phyloP scores from a whole-genome alignment of 1,140 invertebrate genomes.

The Idris sp. region DNA sequence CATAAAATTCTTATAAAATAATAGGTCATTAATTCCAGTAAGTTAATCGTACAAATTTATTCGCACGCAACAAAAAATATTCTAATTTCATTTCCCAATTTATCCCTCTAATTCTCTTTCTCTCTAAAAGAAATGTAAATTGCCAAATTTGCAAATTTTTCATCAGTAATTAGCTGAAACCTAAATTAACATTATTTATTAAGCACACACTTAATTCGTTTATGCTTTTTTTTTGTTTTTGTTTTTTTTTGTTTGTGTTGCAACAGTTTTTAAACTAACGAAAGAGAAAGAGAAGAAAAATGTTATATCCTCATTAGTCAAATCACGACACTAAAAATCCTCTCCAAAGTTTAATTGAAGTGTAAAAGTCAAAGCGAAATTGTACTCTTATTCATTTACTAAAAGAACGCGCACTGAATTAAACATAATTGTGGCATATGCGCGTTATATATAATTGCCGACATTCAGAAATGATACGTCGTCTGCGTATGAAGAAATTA shows the following conservation, averaged over 20 bases:
- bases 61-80: too few species aligned
- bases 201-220: neutral
- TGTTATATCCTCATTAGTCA: constrained; percentile 23
- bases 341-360: constrained; percentile 27
- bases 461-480: constrained; percentile 43
- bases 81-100: too few species aligned
- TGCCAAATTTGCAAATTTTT: too few species aligned
- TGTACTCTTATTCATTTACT: too few species aligned
- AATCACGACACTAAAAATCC: constrained; percentile 28
- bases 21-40: too few species aligned
- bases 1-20: too few species aligned
- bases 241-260: too few species aligned
- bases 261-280: neutral
- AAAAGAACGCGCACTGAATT: constrained; percentile 28
- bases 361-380: constrained; percentile 30
- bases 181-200: too few species aligned
- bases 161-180: too few species aligned
- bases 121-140: too few species aligned
- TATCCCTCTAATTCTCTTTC: too few species aligned
- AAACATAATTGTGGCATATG: constrained; percentile 45
- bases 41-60: too few species aligned
- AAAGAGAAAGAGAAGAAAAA: constrained; percentile 4
- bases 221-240: neutral
- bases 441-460: constrained; percentile 44
- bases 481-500: constrained; percentile 39